Evolutionary conservation across 2,113 vertebrate genomes (phyloP).

Genomic region (Todiramphus saurophagus): DNA sequence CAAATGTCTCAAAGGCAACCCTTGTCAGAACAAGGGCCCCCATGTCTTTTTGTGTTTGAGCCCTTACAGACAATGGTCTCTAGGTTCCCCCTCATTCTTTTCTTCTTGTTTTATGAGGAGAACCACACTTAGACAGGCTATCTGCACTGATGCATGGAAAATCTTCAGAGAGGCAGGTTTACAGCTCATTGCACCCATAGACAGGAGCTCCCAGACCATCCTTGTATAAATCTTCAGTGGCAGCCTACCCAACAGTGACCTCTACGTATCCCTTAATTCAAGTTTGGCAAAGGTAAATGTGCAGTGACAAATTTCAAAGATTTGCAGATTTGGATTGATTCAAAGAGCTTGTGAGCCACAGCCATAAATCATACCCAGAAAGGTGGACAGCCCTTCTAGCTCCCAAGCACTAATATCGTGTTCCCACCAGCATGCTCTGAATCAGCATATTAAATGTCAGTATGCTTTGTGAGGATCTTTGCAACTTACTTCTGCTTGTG

Average conservation of each 20-base stretch:
- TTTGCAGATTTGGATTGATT: background rate
- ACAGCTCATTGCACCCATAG: background rate
- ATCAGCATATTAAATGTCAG: background rate
- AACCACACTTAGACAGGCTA: background rate
- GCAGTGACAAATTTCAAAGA: background rate
- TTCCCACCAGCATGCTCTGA: background rate
- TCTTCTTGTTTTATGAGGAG: background rate
- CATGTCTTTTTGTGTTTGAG: background rate
- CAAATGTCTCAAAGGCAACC: background rate
- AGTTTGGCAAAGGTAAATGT: background rate
- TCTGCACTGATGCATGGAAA: background rate
- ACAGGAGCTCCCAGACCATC: background rate
- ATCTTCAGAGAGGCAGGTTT: background rate
- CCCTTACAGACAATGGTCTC: background rate
- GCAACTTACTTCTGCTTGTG: background rate
- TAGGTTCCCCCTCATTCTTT: background rate
- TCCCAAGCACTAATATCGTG: accelerated
- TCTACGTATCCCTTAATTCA: background rate
- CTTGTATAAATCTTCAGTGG: too few species aligned
- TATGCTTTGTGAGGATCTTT: background rate
- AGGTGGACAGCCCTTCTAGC: background rate
- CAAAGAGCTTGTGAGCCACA: background rate
- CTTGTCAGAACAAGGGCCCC: background rate
- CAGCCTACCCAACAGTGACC: background rate
- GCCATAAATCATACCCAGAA: background rate